Base-by-base conservation (phyloP, 2,888 invertebrate species). In the Sabatieria punctata region DNA sequence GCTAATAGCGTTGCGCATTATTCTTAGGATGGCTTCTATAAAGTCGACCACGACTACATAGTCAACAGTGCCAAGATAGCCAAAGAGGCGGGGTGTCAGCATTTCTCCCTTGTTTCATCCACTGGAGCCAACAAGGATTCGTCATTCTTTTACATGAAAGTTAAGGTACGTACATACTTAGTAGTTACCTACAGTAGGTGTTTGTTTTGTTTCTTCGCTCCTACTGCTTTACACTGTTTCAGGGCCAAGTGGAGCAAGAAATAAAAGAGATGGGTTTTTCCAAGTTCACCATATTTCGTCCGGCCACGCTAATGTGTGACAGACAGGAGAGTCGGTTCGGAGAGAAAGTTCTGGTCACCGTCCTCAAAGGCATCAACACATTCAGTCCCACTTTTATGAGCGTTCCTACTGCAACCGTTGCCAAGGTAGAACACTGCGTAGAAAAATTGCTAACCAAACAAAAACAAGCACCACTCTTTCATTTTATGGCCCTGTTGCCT, bases 21-120 rank as follows among this genome's bases (percentile, higher is more conserved):
- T 15, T 15, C 53, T 1, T 53, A 69, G 69, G 63, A 65, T 42
- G 69, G 68, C 2, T 73, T 73, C 58, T 62, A 67, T 45, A 60
- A 61, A 44, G 70, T 73, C 1, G 73, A 73, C 55, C 68, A 71
- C 57, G 73, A 73, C 53, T 73, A 73, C 57, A 69, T 73, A 6
- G 54, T 71, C 41, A 60, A 64, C 24, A 51, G 68, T 2, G 73
- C 72, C 2, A 65, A 68, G 46, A 39, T 69, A 13, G 71, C 73
- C 1, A 69, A 70, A 52, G 59, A 59, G 25, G 59, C 58, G 19
- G 70, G 70, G 2, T 66, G 67, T 49, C 61, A 65, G 48, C 69
- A 73, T 48, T 70, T 73, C 53, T 61, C 66, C 44, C 51, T 72
- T 13, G 65, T 73, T 18, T 68, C 71, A 1, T 64, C 71, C 1